phyloP scores from a whole-genome alignment of 92 coral and sea anemone species.

The Umimayanthus chanpuru region DNA sequence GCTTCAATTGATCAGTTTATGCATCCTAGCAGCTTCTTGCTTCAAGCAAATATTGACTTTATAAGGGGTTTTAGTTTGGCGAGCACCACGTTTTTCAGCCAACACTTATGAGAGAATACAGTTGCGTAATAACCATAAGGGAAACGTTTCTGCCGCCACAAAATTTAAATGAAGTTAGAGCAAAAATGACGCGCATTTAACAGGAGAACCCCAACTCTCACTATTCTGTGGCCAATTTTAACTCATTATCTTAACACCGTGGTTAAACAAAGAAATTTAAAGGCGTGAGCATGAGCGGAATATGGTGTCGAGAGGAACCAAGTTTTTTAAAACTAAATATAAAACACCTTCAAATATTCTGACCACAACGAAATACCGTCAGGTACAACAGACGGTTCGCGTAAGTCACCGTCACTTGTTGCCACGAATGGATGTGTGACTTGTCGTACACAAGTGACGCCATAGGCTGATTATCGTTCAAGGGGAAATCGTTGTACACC shows the following conservation, averaged over 20 bases:
- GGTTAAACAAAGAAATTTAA: slow-evolving; percentile 1
- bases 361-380: slow-evolving; percentile 12
- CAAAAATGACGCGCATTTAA: not conserved
- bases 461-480: slow-evolving; percentile 2
- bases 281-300: not conserved
- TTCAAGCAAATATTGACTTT: slow-evolving; percentile 20
- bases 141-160: not conserved
- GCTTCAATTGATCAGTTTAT: slow-evolving; percentile 15
- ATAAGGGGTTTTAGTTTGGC: not conserved
- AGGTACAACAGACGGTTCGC: slow-evolving; percentile 7
- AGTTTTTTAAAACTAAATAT: not conserved
- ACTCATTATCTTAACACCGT: slow-evolving; percentile 28
- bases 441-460: slow-evolving; percentile 1
- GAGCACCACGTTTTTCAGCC: slow-evolving; percentile 7
- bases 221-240: slow-evolving; percentile 16
- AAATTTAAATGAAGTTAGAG: not conserved
- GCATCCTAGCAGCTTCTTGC: not conserved
- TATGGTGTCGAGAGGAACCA: not conserved
- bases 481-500: slow-evolving; percentile 15
- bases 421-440: slow-evolving; percentile 28
- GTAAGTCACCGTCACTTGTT: not conserved
- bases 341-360: slow-evolving; percentile 10
- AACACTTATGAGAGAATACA: not conserved
- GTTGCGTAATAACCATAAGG: not conserved
- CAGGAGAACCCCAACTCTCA: not conserved